Evolutionary conservation across 53 echinoderm and acorn worm genomes (phyloP).

Genomic region (Astropecten irregularis): DNA sequence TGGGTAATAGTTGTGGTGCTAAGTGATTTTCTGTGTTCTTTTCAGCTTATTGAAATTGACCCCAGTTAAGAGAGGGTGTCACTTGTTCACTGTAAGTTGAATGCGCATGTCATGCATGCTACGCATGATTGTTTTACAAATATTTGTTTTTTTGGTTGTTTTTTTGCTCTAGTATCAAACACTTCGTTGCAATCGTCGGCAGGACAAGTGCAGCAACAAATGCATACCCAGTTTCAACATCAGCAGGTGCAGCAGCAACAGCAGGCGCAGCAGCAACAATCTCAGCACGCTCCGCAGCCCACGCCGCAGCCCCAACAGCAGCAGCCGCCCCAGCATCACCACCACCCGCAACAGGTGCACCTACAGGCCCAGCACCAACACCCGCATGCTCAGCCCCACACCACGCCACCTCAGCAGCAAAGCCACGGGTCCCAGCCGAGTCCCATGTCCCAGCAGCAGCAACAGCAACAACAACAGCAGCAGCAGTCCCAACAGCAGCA

Average conservation of each 20-base stretch:
- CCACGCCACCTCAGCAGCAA: slow-evolving; percentile 70
- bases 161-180: slow-evolving; percentile 24
- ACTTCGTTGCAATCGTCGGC: slow-evolving; percentile 6
- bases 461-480: slow-evolving; percentile 48
- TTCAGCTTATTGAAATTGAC: no score
- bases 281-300: slow-evolving; percentile 25
- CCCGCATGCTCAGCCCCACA: slow-evolving; percentile 69
- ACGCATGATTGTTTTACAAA: no score
- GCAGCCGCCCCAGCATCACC: slow-evolving; percentile 51
- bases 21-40: no score
- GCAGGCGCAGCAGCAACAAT: slow-evolving; percentile 44
- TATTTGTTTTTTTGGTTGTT: not conserved
- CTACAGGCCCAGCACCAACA: slow-evolving; percentile 64
- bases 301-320: slow-evolving; percentile 6
- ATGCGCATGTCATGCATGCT: no score
- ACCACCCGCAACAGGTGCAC: slow-evolving; percentile 58
- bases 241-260: slow-evolving; percentile 38
- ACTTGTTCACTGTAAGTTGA: no score
- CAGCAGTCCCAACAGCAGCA: slow-evolving; percentile 53
- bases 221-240: slow-evolving; percentile 27
- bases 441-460: slow-evolving; percentile 64
- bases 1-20: no score
- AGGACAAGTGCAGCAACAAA: slow-evolving; percentile 40
- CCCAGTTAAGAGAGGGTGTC: no score
- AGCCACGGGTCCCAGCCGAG: slow-evolving; percentile 39